Evolutionary conservation across 2,113 vertebrate species (phyloP).

Genomic region (Uria lomvia): DNA sequence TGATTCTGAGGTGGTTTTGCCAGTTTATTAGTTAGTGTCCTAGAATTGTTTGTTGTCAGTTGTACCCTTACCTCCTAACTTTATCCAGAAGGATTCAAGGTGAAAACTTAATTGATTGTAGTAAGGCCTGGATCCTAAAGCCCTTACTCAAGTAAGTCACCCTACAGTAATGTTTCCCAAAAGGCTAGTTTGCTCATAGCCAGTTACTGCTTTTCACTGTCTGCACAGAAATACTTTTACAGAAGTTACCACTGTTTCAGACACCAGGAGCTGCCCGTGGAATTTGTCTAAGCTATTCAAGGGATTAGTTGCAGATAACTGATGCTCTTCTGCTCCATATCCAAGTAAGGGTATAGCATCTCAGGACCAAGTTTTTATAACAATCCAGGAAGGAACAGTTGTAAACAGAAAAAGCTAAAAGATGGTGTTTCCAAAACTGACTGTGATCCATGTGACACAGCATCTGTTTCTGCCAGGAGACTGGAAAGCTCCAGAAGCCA

Average conservation of each 20-base stretch:
- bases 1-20: neutral
- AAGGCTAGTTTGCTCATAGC: neutral
- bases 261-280: neutral
- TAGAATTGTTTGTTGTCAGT: neutral
- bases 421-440: neutral
- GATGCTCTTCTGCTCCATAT: neutral
- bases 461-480: neutral
- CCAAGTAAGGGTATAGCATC: conserved; percentile 34
- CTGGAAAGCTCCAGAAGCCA: neutral
- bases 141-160: neutral
- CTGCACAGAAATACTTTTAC: neutral
- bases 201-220: neutral
- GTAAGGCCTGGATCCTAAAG: neutral
- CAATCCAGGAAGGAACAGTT: neutral
- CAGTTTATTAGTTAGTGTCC: neutral
- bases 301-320: conserved; percentile 3
- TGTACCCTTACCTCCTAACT: neutral
- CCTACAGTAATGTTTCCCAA: neutral
- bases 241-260: neutral
- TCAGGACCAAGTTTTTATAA: neutral
- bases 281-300: neutral
- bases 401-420: neutral
- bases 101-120: neutral
- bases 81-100: neutral
- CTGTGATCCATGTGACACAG: neutral